Percentiles rank a stretch among this genome's conserved stretches.
phyloP scores from a whole-genome alignment of 2,113 vertebrate genomes.

The Cygnus atratus region DNA sequence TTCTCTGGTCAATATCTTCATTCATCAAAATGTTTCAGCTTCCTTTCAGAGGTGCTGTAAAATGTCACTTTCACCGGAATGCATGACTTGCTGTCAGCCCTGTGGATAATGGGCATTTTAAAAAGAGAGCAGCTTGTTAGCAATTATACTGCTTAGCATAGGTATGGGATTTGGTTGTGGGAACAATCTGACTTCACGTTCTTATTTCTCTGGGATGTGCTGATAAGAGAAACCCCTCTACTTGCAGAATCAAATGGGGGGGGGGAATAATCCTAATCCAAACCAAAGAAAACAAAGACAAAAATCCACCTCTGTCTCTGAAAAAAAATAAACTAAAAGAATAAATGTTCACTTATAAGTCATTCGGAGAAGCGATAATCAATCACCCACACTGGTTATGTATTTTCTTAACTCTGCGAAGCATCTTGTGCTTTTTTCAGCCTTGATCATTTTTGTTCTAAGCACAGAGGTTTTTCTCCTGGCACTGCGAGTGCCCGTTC shows the following conservation, averaged over 20 bases:
- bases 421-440: neutral
- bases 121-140: slow-evolving; percentile 43
- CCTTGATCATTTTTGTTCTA: neutral
- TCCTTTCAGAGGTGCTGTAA: slow-evolving; percentile 29
- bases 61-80: slow-evolving; percentile 24
- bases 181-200: neutral
- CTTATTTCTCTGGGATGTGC: neutral
- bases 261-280: neutral
- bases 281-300: neutral
- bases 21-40: slow-evolving; percentile 50
- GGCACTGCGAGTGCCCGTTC: neutral
- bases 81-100: neutral
- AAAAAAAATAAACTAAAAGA: neutral
- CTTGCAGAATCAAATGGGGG: neutral
- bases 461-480: neutral
- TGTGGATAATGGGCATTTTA: neutral
- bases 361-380: neutral
- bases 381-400: neutral
- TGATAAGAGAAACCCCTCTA: neutral
- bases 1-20: slow-evolving; percentile 58
- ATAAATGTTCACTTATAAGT: neutral
- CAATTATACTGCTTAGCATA: slow-evolving; percentile 14
- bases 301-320: neutral
- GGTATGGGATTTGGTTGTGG: neutral
- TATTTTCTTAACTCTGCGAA: neutral